Evolutionary conservation across 2,888 invertebrate species (phyloP).

Genomic region (Melolontha melolontha): DNA sequence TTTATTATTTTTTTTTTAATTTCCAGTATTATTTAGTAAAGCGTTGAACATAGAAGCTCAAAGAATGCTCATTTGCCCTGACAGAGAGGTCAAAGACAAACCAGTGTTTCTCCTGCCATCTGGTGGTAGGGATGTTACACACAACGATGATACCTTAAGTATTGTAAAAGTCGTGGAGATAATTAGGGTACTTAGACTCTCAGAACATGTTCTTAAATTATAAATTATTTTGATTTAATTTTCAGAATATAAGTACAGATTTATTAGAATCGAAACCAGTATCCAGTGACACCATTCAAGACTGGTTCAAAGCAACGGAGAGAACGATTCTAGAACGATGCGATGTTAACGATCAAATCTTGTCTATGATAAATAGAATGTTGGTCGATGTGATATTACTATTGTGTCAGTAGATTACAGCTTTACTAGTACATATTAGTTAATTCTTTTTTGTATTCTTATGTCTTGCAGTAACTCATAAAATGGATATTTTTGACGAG

Average conservation of each 20-base stretch:
- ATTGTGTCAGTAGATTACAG: conserved; percentile 53
- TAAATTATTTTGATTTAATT: no score
- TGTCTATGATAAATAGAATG: conserved; percentile 52
- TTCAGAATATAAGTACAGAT: conserved; percentile 45
- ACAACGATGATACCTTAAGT: conserved; percentile 54
- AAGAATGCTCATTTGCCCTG: conserved; percentile 48
- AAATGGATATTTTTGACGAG: conserved; percentile 43
- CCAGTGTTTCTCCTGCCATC: conserved; percentile 48
- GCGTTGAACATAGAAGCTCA: conserved; percentile 59
- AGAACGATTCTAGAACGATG: conserved; percentile 55
- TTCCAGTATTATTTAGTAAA: conserved; percentile 60
- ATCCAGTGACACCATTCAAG: background rate
- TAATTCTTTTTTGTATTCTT: conserved; percentile 22
- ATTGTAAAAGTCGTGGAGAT: conserved; percentile 56
- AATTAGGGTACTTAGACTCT: conserved; percentile 54
- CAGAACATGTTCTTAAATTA: no score
- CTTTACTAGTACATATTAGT: background rate
- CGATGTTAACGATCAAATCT: conserved; percentile 59
- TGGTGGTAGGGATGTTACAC: conserved; percentile 51
- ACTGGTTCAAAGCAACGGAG: conserved; percentile 47
- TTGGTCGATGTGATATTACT: conserved; percentile 56
- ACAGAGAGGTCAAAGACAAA: conserved; percentile 48
- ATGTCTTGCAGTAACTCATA: conserved; percentile 54
- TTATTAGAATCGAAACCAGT: conserved; percentile 40
- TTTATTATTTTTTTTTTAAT: background rate